Evolutionary conservation across 2,113 vertebrate genomes (phyloP).

Genomic region (Corvus cornix): DNA sequence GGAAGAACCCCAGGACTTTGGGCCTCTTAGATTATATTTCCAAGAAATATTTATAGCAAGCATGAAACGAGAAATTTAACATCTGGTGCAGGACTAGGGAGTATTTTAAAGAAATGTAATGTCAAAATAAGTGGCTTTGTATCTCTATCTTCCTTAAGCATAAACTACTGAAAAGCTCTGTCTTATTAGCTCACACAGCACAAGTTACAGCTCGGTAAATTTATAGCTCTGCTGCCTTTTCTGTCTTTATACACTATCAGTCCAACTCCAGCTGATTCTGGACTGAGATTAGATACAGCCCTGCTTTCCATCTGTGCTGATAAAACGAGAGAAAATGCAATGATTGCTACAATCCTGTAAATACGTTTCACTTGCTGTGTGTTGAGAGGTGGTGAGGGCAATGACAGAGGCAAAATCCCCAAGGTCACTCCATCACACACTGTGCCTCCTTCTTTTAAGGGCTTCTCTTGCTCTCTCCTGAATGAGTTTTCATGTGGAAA

Average conservation of each 20-base stretch:
- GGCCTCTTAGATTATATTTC: background rate
- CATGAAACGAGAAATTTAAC: background rate
- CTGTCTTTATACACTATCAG: background rate
- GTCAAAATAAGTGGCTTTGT: conserved; percentile 12
- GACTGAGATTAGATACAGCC: conserved; percentile 45
- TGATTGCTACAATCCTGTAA: background rate
- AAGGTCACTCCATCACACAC: background rate
- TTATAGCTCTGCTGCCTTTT: conserved; percentile 4
- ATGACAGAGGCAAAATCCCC: background rate
- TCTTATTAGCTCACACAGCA: background rate
- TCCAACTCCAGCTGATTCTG: conserved; percentile 50
- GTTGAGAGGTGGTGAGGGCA: background rate
- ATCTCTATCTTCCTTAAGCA: conserved; percentile 6
- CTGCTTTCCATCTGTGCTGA: conserved; percentile 49
- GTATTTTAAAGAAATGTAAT: conserved; percentile 14
- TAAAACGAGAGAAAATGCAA: conserved; percentile 22
- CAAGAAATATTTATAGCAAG: background rate
- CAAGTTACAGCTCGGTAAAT: background rate
- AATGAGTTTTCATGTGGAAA: background rate
- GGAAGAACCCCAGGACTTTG: background rate
- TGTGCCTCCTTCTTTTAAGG: background rate
- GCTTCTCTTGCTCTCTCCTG: background rate
- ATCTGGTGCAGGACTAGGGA: background rate
- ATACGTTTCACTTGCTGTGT: background rate
- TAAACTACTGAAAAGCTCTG: conserved; percentile 19